These are phyloP conservation scores for Ochlodes sylvanus DNA, from an alignment of 2,888 invertebrate genomes.

Conservation along the genomic window DNA sequence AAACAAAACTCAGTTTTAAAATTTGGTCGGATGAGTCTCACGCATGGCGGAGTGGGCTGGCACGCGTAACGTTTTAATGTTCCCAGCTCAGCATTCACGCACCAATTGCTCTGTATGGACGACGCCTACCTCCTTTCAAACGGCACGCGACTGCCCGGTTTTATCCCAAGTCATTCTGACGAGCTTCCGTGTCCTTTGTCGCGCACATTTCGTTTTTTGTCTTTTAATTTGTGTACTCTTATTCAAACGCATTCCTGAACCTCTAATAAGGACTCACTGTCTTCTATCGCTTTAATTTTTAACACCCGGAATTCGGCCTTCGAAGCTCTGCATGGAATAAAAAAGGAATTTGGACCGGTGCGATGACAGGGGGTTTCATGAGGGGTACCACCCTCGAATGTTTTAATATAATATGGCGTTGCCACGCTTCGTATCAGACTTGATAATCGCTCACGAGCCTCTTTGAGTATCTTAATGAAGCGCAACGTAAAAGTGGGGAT, in stretches of 20 bases:
- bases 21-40: slow-evolving; percentile 65
- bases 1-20: slow-evolving; percentile 71
- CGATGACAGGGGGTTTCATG: slow-evolving; percentile 70
- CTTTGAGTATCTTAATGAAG: slow-evolving; percentile 76
- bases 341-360: slow-evolving; percentile 62
- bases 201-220: slow-evolving; percentile 47
- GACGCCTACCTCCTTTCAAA: slow-evolving; percentile 67
- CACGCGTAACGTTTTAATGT: slow-evolving; percentile 79
- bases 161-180: slow-evolving; percentile 56
- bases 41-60: slow-evolving; percentile 65
- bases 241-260: slow-evolving; percentile 58
- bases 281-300: slow-evolving; percentile 58
- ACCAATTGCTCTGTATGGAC: slow-evolving; percentile 57
- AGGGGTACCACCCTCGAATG: slow-evolving; percentile 59
- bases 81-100: slow-evolving; percentile 57
- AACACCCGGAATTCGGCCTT: slow-evolving; percentile 56
- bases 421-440: slow-evolving; percentile 67
- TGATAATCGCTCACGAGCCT: slow-evolving; percentile 74
- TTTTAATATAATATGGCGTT: slow-evolving; percentile 73
- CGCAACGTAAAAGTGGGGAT: slow-evolving; percentile 66
- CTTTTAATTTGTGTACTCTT: slow-evolving; percentile 52
- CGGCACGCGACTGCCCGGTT: slow-evolving; percentile 56
- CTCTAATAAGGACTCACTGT: slow-evolving; percentile 69
- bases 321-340: slow-evolving; percentile 53
- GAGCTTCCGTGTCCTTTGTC: slow-evolving; percentile 50